phyloP scores from a whole-genome alignment of 2,888 invertebrate species.

The Nomada goodeniana region DNA sequence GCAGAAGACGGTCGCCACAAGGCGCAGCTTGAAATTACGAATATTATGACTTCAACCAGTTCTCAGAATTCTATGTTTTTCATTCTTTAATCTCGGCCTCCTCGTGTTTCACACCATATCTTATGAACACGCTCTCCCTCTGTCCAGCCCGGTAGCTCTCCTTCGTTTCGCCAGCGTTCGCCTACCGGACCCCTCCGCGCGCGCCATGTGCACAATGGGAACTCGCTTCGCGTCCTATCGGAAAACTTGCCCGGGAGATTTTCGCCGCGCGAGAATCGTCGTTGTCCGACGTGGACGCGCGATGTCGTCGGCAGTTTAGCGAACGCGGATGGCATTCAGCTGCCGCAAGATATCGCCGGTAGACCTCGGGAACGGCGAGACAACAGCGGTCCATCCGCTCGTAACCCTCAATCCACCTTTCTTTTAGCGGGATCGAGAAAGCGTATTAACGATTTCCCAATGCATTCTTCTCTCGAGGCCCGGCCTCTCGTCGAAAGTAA shows the following conservation, averaged over 20 bases:
- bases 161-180: slow-evolving; percentile 7
- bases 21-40: slow-evolving; percentile 82
- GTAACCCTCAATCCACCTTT: too few species aligned
- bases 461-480: neutral
- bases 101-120: slow-evolving; percentile 83
- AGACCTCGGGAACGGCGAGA: slow-evolving; percentile 35
- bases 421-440: neutral
- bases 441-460: neutral
- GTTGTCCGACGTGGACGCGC: slow-evolving; percentile 8
- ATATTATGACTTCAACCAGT: slow-evolving; percentile 83
- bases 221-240: neutral
- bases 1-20: slow-evolving; percentile 68
- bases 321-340: slow-evolving; percentile 37
- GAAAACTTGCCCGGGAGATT: too few species aligned
- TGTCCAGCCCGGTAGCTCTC: slow-evolving; percentile 35
- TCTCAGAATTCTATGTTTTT: slow-evolving; percentile 84
- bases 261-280: too few species aligned
- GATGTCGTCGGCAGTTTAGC: slow-evolving; percentile 50
- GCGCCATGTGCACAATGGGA: slow-evolving; percentile 7
- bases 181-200: slow-evolving; percentile 19
- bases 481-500: neutral
- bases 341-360: slow-evolving; percentile 1
- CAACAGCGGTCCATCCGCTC: slow-evolving; percentile 15
- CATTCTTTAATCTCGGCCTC: slow-evolving; percentile 84
- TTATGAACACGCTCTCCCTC: slow-evolving; percentile 71